Evolutionary conservation across 2,797 vertebrate genomes (phyloP), one percentile per base, ranked within the genome.

Genomic region (Phalanger gymnotis): DNA sequence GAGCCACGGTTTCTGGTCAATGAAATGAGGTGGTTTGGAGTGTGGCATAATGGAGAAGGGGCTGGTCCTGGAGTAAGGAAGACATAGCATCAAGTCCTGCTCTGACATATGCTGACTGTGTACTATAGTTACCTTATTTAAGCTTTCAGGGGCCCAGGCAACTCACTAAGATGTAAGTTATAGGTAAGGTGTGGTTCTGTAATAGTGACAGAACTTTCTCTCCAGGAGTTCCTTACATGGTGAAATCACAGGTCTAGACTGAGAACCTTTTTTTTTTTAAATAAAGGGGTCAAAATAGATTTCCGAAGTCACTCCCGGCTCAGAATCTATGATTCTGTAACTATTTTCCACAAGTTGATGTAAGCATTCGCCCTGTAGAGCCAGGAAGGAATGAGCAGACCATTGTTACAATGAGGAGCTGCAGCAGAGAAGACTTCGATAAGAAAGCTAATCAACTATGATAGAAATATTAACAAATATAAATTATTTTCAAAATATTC

Each of bases 401-500:
- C 73, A 87, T 87, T 87, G 73, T 27, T 28, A 87, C 25, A 81
- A 47, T 47, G 73, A 87, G 40, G 40, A 87, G 25, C 40, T 87
- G 40, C 3, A 47, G 73, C 40, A 87, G 73, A 87, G 40, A 27
- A 87, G 22, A 87, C 22, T n/a, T 87, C 51, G 40, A 51, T 87
- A 47, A 87, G 73, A 87, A 87, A 87, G 4, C 73, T 51, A 87
- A 51, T 87, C 73, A 87, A 87, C 73, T 51, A 27, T 87, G 73
- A 87, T 87, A 87, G 73, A 87, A 81, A 94, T 53, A 57, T 53
- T 1, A 12, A 90, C 90, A 95, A 94, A 57, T 91, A 92, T 52
- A 91, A 52, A 31, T 54, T 91, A 54, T 92, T 54, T 11, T 90
- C 92, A 94, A 94, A 93, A 57, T 61, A 22, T 4, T 66, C 92